Evolutionary conservation across 2,888 invertebrate species (phyloP).

Genomic region (Parnassius orleans): DNA sequence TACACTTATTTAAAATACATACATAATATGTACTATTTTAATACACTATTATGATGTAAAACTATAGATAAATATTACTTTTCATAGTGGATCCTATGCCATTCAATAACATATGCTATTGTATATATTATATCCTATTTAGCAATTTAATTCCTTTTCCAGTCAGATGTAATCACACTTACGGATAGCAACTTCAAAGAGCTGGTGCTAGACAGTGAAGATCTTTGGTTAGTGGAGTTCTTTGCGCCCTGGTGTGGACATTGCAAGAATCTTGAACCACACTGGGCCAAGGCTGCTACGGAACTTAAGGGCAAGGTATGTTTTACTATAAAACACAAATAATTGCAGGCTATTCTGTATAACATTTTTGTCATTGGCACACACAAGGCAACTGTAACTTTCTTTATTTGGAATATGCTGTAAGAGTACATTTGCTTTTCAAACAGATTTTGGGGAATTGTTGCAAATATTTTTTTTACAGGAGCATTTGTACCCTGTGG

Average conservation of each 20-base stretch:
- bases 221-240: conserved; percentile 99
- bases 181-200: conserved; percentile 98
- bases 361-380: too few relatives aligned
- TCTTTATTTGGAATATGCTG: too few relatives aligned
- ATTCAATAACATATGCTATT: too few relatives aligned
- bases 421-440: too few relatives aligned
- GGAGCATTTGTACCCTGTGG: too few relatives aligned
- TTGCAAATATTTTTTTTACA: too few relatives aligned
- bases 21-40: not conserved
- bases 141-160: conserved; percentile 33
- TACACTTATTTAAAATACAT: too few relatives aligned
- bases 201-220: conserved; percentile 94
- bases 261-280: conserved; percentile 97
- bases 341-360: too few relatives aligned
- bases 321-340: not conserved
- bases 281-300: conserved; percentile 97
- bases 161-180: conserved; percentile 90
- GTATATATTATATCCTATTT: not conserved
- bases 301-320: conserved; percentile 95
- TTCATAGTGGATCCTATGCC: too few relatives aligned
- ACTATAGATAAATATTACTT: too few relatives aligned
- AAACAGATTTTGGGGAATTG: too few relatives aligned
- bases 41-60: not conserved
- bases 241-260: conserved; percentile 99
- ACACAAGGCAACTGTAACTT: too few relatives aligned